Evolutionary conservation across 2,888 invertebrate genomes (phyloP), one percentile per base, ranked within the genome.

Genomic region (Blastobasis adustella): DNA sequence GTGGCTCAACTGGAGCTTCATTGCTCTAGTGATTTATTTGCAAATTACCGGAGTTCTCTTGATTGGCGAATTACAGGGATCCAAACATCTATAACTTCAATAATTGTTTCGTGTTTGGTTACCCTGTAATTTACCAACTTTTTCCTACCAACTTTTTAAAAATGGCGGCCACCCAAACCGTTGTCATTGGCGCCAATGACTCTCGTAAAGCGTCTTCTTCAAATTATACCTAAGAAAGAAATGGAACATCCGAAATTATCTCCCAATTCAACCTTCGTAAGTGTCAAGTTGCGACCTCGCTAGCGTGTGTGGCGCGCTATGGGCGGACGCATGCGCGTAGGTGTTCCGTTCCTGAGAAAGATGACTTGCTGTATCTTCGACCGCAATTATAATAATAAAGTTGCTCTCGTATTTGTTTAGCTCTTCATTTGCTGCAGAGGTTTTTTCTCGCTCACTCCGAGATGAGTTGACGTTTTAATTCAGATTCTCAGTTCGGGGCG

Each of bases 361-460:
- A 78, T 88, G 87, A 88, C 87, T 81, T 62, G 82, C 73, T 63
- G 67, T 68, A 69, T 70, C 50, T 60, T 64, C 58, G 62, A 58
- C 67, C 70, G 77, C 79, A 84, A 85, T 86, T 84, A 86, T 82
- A 75, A 79, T 82, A 81, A 83, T 83, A 85, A 84, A 81, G 76
- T 70, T 67, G 68, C 71, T 72, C 74, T 76, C 76, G 58, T 86
- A 74, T 86, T 88, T 85, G 82, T 81, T 84, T 79, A 84, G 75
- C 82, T 80, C 84, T 86, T 86, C 84, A 85, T 86, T 85, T 81
- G 79, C 73, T 75, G 69, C 76, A 74, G 73, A 70, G 69, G 72
- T 80, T 80, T 77, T 75, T 79, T 53, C 23, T 23, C 23, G 23
- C 23, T 23, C 23, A 47, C 10, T 9, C 10, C 5, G 38, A 39